Conservation (phyloP, 2,797 vertebrate genomes). For the Amphiprion clarkii region DNA sequence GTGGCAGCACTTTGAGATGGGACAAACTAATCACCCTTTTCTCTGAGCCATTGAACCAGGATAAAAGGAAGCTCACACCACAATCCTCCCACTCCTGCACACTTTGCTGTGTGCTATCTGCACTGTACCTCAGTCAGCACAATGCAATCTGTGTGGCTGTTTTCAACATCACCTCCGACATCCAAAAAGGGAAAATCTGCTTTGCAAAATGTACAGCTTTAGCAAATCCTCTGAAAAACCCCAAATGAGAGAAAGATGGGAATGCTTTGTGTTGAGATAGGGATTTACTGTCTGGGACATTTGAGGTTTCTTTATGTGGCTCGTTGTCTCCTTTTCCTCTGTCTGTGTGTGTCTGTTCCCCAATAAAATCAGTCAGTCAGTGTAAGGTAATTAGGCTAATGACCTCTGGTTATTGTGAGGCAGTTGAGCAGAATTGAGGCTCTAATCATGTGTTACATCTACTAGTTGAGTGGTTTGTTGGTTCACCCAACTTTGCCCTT, state of each 20-base stretch:
- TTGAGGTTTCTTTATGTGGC: slow-evolving; percentile 39
- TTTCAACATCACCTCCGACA: slow-evolving; percentile 64
- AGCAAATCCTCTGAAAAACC: slow-evolving; percentile 66
- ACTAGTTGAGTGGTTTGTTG: slow-evolving; percentile 11
- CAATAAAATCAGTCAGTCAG: slow-evolving; percentile 55
- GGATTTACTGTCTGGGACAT: slow-evolving; percentile 68
- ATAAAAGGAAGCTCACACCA: slow-evolving; percentile 80
- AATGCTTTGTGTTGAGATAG: slow-evolving; percentile 74
- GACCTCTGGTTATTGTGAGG: slow-evolving; percentile 61
- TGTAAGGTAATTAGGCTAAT: slow-evolving; percentile 71
- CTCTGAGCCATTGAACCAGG: slow-evolving; percentile 81
- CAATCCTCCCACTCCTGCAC: slow-evolving; percentile 67
- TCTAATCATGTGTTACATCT: slow-evolving; percentile 44
- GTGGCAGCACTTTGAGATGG: slow-evolving; percentile 77
- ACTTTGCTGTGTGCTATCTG: slow-evolving; percentile 70
- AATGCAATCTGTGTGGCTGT: slow-evolving; percentile 62
- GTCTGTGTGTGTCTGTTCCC: slow-evolving; percentile 50
- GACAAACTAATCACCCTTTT: slow-evolving; percentile 82
- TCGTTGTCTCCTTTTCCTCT: slow-evolving; percentile 20
- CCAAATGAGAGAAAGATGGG: slow-evolving; percentile 57
- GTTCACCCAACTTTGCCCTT: slow-evolving; percentile 3
- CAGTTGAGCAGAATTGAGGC: slow-evolving; percentile 39
- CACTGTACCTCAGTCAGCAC: slow-evolving; percentile 76
- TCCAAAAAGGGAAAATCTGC: slow-evolving; percentile 58
- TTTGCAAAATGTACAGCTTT: slow-evolving; percentile 67